Evolutionary conservation across 2,797 vertebrate genomes (phyloP).

Genomic region (Alcedo atthis): DNA sequence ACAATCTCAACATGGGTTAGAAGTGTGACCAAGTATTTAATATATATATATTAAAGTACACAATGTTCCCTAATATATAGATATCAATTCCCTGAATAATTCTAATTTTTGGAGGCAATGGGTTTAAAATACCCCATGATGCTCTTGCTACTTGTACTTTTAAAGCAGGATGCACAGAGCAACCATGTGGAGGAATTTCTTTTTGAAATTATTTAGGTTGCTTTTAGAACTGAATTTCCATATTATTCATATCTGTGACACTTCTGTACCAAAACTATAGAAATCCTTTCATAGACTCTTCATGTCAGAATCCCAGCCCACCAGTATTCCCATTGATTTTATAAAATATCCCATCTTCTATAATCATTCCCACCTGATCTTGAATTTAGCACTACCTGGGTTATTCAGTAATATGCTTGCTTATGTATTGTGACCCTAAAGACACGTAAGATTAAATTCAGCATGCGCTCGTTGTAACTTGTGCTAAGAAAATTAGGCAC

Average conservation of each 20-base stretch:
- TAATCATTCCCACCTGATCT: not conserved
- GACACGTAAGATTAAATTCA: not conserved
- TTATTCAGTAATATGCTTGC: not conserved
- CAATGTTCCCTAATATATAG: not conserved
- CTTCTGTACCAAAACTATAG: not conserved
- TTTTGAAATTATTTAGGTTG: not conserved
- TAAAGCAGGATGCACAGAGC: not conserved
- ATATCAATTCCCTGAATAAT: not conserved
- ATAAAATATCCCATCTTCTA: not conserved
- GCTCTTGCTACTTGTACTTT: not conserved
- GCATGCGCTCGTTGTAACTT: not conserved
- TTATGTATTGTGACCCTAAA: not conserved
- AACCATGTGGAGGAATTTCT: not conserved
- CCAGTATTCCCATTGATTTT: not conserved
- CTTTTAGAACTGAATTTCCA: not conserved
- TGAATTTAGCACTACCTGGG: not conserved
- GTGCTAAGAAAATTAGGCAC: not conserved
- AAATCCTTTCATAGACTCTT: not conserved
- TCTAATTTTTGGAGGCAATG: not conserved
- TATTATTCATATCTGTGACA: not conserved
- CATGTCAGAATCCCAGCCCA: not conserved
- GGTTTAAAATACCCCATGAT: accelerated
- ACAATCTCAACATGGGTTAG: not conserved
- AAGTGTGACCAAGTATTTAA: not conserved
- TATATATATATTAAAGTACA: not conserved